phyloP scores from a whole-genome alignment of 2,797 vertebrate species.

The Poliocrania exsul region DNA sequence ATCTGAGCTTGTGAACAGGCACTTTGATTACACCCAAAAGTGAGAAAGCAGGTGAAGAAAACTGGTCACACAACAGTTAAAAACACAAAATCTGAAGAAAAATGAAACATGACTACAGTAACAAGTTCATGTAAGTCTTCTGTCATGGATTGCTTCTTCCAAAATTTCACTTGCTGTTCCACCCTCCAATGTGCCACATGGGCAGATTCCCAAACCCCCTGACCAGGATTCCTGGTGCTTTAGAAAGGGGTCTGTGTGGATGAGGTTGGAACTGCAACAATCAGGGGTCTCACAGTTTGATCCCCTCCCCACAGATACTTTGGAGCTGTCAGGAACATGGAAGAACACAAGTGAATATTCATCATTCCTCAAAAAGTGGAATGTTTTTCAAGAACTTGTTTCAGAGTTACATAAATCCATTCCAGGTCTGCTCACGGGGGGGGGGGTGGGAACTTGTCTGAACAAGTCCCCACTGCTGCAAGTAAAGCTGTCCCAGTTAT shows the following conservation, averaged over 20 bases:
- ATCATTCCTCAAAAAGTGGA: not conserved
- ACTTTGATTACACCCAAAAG: not conserved
- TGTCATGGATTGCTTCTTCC: not conserved
- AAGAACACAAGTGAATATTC: not conserved
- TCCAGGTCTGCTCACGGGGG: not conserved
- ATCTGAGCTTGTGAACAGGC: not conserved
- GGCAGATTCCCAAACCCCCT: not conserved
- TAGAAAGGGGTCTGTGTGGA: not conserved
- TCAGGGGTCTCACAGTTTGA: not conserved
- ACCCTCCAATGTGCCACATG: not conserved
- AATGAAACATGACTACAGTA: not conserved
- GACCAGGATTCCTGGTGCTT: not conserved
- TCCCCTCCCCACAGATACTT: not conserved
- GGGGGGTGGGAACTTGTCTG: not conserved
- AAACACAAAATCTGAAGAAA: not conserved
- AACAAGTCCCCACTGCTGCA: slow-evolving; percentile 16
- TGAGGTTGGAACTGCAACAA: not conserved
- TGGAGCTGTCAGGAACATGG: not conserved
- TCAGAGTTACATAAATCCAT: not conserved
- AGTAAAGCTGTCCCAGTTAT: slow-evolving; percentile 23
- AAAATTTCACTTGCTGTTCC: not conserved
- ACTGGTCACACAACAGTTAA: not conserved
- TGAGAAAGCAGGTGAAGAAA: not conserved
- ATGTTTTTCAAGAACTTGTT: not conserved
- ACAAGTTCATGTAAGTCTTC: not conserved